Base-by-base conservation (phyloP, 2,888 invertebrate species). In the Volucella inflata region DNA sequence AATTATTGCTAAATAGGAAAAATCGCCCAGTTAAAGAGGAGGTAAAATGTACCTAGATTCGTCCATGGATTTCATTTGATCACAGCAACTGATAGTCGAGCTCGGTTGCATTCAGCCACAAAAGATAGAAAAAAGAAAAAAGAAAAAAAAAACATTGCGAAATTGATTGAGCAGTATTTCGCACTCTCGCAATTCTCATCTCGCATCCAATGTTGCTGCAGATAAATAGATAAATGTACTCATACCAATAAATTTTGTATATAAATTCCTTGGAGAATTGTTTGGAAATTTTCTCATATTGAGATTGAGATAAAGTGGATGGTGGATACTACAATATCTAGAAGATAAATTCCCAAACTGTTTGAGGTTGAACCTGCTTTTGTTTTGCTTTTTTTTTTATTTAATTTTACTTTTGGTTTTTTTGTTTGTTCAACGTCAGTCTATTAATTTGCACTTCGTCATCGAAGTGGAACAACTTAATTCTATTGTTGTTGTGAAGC, bases 91-190 rank as follows among this genome's bases (percentile, higher is more conserved):
- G 77, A 67, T 71, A 68, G 79, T 46, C 68, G 80, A 59, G 62
- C 84, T 65, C 80, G 44, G 71, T 76, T 81, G 85, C 85, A 81
- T 57, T 76, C 81, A 80, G 53, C 60, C 76, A 68, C 30, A 30
- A 30, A 30, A 30, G 30, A 30, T 30, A 6, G 30, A 30, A 30
- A 30, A 30, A 30, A 1, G 6, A 30, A 30, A 0, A 30, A 30
- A 30, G 6, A 21, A 21, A 2, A 67, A 85, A 72, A 85, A 81
- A 75, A 84, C 75, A 84, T 80, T 80, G 84, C 84, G 75, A 84
- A 84, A 80, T 76, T 84, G 84, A 85, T 85, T 85, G 76, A 85
- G 72, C 62, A 64, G 30, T 51, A n/a, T 14, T 44, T 11, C 62
- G 46, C 46, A 12, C 59, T 53, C 80, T 82, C 51, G 72, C 42